Percentiles rank a stretch among this genome's conserved stretches.
Evolutionary conservation across 2,888 invertebrate species (phyloP).

Genomic region (Ophion costatus): DNA sequence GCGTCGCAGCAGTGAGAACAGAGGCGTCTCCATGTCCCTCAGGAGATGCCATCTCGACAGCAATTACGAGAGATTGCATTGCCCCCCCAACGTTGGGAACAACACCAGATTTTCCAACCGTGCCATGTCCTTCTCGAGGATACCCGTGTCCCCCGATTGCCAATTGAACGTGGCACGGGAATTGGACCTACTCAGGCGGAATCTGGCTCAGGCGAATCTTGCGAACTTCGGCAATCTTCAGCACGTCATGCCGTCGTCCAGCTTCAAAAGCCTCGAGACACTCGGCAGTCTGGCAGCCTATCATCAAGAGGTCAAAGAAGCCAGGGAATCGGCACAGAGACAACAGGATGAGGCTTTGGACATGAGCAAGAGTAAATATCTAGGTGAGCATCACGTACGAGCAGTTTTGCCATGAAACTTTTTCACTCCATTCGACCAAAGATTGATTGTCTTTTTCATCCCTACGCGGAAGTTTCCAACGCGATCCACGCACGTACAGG

Average conservation of each 20-base stretch:
- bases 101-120: conserved; percentile 54
- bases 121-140: conserved; percentile 68
- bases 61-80: conserved; percentile 75
- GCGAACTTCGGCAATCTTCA: conserved; percentile 72
- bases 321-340: conserved; percentile 74
- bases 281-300: conserved; percentile 73
- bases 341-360: conserved; percentile 82
- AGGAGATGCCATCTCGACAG: conserved; percentile 75
- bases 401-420: not conserved
- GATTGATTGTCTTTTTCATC: not conserved
- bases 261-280: conserved; percentile 76
- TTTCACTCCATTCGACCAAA: not conserved
- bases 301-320: conserved; percentile 73
- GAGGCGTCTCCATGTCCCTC: conserved; percentile 72
- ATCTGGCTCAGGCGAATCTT: conserved; percentile 79
- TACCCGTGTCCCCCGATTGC: conserved; percentile 74
- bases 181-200: conserved; percentile 78
- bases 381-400: conserved; percentile 72
- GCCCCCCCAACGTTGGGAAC: conserved; percentile 70
- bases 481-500: conserved; percentile 8
- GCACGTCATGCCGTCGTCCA: conserved; percentile 65
- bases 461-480: no score
- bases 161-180: conserved; percentile 77
- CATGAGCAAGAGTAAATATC: conserved; percentile 82
- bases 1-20: conserved; percentile 64